These are phyloP conservation scores for Delichon dasypus DNA, from an alignment of 2,797 vertebrate genomes.

Conservation along the genomic window DNA sequence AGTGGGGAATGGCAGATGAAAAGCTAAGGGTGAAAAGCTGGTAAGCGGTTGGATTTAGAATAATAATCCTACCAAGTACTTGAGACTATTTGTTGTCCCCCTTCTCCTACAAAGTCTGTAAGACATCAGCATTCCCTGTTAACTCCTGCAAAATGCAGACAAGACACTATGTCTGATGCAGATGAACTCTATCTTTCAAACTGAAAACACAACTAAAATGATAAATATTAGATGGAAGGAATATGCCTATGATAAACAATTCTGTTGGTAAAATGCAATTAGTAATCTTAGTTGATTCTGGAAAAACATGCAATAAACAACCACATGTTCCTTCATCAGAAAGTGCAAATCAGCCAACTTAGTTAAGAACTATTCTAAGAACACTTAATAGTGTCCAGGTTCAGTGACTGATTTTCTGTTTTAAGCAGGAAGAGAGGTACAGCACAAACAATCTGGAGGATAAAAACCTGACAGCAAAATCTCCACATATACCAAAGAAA, in stretches of 20 bases:
- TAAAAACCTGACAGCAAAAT: constrained; percentile 71
- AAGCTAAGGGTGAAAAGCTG: neutral
- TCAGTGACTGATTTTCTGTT: constrained; percentile 57
- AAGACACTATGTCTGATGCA: neutral
- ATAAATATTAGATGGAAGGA: neutral
- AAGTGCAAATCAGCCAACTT: constrained; percentile 56
- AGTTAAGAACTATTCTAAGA: constrained; percentile 67
- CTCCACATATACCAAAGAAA: constrained; percentile 69
- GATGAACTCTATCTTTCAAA: neutral
- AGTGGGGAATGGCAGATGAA: neutral
- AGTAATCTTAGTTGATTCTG: neutral
- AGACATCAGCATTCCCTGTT: neutral
- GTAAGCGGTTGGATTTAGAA: neutral
- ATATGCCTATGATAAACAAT: neutral
- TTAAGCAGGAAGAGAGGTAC: constrained; percentile 57
- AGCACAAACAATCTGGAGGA: constrained; percentile 57
- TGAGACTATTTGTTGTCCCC: neutral
- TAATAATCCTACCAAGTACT: neutral
- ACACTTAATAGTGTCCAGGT: constrained; percentile 53
- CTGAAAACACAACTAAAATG: neutral
- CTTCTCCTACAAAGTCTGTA: neutral
- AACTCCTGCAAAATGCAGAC: neutral
- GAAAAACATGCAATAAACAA: constrained; percentile 31
- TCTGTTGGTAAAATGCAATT: neutral
- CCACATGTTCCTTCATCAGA: constrained; percentile 50